Conservation (phyloP, 2,888 invertebrate species). For the Cataglyphis albicans region DNA sequence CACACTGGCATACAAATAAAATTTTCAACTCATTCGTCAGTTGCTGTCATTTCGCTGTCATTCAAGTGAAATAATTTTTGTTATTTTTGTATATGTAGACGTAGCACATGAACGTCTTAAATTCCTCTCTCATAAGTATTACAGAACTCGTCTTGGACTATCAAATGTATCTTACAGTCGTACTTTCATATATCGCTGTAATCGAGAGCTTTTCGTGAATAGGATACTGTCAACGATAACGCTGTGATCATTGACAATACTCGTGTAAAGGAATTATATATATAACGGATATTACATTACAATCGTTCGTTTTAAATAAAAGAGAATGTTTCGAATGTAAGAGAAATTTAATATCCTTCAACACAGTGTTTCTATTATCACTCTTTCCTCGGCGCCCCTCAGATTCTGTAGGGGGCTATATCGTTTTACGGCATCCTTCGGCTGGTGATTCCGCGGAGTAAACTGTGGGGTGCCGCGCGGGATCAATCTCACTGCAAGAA, state of each 20-base stretch:
- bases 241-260: not conserved
- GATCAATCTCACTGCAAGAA: conserved; percentile 69
- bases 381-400: conserved; percentile 23
- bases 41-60: conserved; percentile 18
- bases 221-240: not conserved
- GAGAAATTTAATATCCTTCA: conserved; percentile 47
- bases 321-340: not conserved
- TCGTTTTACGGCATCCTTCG: conserved; percentile 46
- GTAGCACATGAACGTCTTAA: not conserved
- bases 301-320: not conserved
- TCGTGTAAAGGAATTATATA: not conserved
- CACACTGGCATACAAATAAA: not conserved
- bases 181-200: not conserved
- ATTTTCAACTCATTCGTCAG: not conserved
- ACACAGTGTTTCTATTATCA: conserved; percentile 52
- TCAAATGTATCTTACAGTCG: not conserved
- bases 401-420: conserved; percentile 28
- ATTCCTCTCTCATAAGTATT: not conserved
- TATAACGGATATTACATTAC: conserved; percentile 17
- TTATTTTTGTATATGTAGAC: not conserved
- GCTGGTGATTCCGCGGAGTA: conserved; percentile 42
- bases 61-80: not conserved
- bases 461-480: conserved; percentile 40
- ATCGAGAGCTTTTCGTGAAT: not conserved
- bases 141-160: not conserved